Conservation (phyloP, 1,140 invertebrate genomes). For the Drosophila bocki region DNA sequence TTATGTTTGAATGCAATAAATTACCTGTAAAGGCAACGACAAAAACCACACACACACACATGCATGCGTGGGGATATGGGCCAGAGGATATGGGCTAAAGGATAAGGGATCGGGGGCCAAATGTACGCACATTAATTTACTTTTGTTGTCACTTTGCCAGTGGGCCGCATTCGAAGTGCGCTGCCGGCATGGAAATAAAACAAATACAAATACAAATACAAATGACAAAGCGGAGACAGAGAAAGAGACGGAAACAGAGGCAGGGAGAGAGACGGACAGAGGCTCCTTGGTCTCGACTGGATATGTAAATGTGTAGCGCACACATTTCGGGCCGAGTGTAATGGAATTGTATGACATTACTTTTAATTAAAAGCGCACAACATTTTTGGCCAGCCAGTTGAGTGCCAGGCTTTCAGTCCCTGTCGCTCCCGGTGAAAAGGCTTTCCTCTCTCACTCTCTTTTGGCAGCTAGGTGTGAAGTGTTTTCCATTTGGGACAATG, state of each 20-base stretch:
- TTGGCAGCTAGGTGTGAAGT: conserved; percentile 69
- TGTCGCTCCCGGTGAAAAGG: conserved; percentile 34
- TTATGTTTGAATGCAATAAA: conserved; percentile 84
- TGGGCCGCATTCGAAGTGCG: conserved; percentile 79
- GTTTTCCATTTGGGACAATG: conserved; percentile 51
- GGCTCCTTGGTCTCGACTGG: conserved; percentile 45
- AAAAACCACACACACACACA: conserved; percentile 60
- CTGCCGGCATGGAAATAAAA: conserved; percentile 79
- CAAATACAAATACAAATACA: conserved; percentile 70
- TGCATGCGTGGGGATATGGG: conserved; percentile 3
- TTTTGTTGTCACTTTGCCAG: conserved; percentile 83
- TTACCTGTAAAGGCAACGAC: conserved; percentile 80
- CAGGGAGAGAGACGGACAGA: conserved; percentile 13
- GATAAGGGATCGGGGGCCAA: conserved; percentile 29
- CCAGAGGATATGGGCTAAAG: conserved; percentile 9
- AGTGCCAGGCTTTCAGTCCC: conserved; percentile 53
- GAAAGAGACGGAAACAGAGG: conserved; percentile 22
- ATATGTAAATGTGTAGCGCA: conserved; percentile 83
- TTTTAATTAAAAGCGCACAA: conserved; percentile 85
- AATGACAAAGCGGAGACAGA: conserved; percentile 70
- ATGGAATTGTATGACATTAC: conserved; percentile 85
- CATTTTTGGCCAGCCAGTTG: conserved; percentile 74
- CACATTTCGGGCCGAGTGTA: conserved; percentile 78
- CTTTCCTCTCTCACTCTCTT: conserved; percentile 37
- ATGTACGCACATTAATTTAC: conserved; percentile 84